Conservation (phyloP, 2,113 vertebrate species). For the Anguilla rostrata region DNA sequence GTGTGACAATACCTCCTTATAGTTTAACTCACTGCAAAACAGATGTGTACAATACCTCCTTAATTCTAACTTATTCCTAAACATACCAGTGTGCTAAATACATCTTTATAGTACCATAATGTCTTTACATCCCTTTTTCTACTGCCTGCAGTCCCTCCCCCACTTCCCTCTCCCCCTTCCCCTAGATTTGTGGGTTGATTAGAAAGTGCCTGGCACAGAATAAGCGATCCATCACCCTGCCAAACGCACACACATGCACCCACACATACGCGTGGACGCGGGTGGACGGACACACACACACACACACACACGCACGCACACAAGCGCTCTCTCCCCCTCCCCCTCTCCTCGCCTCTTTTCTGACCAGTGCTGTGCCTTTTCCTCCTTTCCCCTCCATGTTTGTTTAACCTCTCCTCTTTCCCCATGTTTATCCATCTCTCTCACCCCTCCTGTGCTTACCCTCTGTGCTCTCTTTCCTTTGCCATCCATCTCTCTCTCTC, state of each 20-base stretch:
- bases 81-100: not conserved
- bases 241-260: not conserved
- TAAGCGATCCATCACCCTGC: constrained; percentile 18
- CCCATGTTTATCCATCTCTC: not conserved
- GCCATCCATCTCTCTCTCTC: constrained; percentile 20
- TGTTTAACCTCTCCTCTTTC: not conserved
- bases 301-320: not conserved
- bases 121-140: not conserved
- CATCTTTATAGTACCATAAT: not conserved
- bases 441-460: not conserved
- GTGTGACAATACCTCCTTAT: not conserved
- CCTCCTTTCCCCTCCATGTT: not conserved
- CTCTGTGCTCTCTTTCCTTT: not conserved
- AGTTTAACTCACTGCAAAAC: not conserved
- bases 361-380: not conserved
- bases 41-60: not conserved
- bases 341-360: constrained; percentile 30
- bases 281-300: not conserved
- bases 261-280: not conserved
- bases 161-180: not conserved
- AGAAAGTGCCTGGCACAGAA: constrained; percentile 12
- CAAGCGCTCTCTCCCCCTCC: not conserved
- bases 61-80: not conserved
- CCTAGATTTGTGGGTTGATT: constrained; percentile 25
- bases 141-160: not conserved